Percentiles rank a stretch among this genome's conserved stretches.
phyloP scores from a whole-genome alignment of 1,140 invertebrate species.

The Mesaphorura yosii region DNA sequence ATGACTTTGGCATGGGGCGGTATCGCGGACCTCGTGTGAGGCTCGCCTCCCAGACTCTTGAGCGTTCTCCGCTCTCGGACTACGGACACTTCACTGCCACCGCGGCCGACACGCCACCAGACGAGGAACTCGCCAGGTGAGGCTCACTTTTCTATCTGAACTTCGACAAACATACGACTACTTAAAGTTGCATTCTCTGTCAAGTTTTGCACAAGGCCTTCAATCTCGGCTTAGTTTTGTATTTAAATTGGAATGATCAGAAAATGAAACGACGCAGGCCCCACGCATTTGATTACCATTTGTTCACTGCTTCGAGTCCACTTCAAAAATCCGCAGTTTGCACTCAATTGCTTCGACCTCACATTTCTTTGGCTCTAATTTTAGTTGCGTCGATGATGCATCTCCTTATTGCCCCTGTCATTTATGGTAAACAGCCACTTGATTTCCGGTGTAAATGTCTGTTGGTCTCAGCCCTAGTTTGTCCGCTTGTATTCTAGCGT shows the following conservation, averaged over 20 bases:
- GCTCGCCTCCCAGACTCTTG: slow-evolving; percentile 8
- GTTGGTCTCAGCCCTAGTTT: background rate
- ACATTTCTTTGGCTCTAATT: too few species aligned
- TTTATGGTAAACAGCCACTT: slow-evolving; percentile 29
- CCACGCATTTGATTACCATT: too few species aligned
- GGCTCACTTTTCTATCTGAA: background rate
- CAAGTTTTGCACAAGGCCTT: too few species aligned
- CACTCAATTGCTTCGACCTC: too few species aligned
- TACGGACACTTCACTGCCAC: slow-evolving; percentile 21
- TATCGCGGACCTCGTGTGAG: slow-evolving; percentile 30
- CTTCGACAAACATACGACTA: background rate
- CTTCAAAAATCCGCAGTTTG: too few species aligned
- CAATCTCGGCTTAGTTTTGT: too few species aligned
- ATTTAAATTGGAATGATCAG: too few species aligned
- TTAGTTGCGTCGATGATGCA: slow-evolving; percentile 32
- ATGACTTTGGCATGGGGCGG: slow-evolving; percentile 28
- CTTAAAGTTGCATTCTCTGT: too few species aligned
- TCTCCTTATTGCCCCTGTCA: slow-evolving; percentile 30
- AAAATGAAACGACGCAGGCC: too few species aligned
- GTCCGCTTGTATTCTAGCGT: background rate
- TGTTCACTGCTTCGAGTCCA: too few species aligned
- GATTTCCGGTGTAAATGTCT: too few species aligned
- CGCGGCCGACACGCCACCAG: slow-evolving; percentile 4
- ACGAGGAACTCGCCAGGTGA: slow-evolving; percentile 31
- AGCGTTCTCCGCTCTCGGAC: slow-evolving; percentile 26